Percentiles rank a stretch among this genome's conserved stretches.
phyloP scores from a whole-genome alignment of 2,888 invertebrate genomes.

The Drosophila subsilvestris region DNA sequence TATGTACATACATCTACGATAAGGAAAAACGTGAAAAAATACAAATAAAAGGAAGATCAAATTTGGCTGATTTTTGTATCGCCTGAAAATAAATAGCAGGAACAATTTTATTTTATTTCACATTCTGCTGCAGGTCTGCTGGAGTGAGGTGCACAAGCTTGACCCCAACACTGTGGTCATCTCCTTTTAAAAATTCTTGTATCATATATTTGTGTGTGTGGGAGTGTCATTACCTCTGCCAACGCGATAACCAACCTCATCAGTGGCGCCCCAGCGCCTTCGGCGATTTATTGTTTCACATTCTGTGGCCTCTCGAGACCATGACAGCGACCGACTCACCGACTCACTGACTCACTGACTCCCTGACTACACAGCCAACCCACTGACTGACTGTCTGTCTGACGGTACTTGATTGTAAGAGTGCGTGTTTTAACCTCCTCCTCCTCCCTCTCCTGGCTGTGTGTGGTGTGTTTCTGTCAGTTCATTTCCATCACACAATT shows the following conservation, averaged over 20 bases:
- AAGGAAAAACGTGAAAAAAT: too few species aligned
- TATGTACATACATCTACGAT: too few species aligned
- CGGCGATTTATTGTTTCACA: slow-evolving; percentile 44
- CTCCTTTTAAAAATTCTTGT: not conserved
- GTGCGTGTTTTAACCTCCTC: too few species aligned
- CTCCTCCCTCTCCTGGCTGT: not conserved
- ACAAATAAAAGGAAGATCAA: not conserved
- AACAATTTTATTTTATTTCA: not conserved
- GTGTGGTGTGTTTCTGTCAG: slow-evolving; percentile 18
- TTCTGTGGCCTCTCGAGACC: slow-evolving; percentile 26
- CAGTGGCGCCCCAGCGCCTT: slow-evolving; percentile 24
- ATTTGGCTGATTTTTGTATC: not conserved
- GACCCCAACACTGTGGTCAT: not conserved
- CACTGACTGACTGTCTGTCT: not conserved
- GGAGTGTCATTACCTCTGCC: slow-evolving; percentile 26
- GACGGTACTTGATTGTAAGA: not conserved
- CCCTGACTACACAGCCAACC: not conserved
- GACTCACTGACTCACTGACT: not conserved
- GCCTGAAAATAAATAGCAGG: too few species aligned
- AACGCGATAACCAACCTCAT: slow-evolving; percentile 33
- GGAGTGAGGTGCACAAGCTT: too few species aligned
- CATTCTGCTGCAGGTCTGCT: not conserved
- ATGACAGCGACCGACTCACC: not conserved
- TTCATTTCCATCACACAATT: slow-evolving; percentile 2
- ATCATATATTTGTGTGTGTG: not conserved